Evolutionary conservation across 2,113 vertebrate genomes (phyloP), one percentile per base, ranked within the genome.

Genomic region (Cebus imitator): DNA sequence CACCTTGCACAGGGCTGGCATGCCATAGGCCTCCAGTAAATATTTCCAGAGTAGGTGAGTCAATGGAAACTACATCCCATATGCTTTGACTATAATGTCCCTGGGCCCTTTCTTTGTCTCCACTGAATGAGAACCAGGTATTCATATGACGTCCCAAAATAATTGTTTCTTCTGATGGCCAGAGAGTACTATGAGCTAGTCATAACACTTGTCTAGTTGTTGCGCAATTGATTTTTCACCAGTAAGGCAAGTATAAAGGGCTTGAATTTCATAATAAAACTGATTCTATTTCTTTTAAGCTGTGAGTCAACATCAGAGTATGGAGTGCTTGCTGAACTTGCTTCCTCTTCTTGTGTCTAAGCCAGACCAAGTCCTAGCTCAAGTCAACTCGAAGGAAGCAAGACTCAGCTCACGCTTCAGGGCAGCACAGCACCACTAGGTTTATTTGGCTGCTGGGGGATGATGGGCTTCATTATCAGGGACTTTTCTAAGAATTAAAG

Each of bases 381-480:
- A 12, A 23, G 73, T 73, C 43, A 23, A 2, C 58, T 27, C 3
- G 8, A 27, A 27, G 68, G 40, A 72, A 9, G 27, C 20, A 52
- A 68, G 21, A n/a, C 27, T 16, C 5, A 0, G 14, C 80, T 40
- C 14, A 2, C 55, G 0, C 0, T 3, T 17, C 0, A 0, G 1
- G 3, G 18, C 2, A 7, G 17, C 32, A 6, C 3, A 0, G 64
- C 17, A 0, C 3, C 25, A 0, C 1, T 0, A 0, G 25, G 5
- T 35, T 21, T 8, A 27, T 1, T 43, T 16, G 23, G 20, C 23
- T 35, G 25, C 27, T 12, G 0, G 11, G 16, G 23, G 14, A 6
- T 23, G 13, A 12, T 6, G 3, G 23, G 45, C 50, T 73, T 66
- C 68, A 8, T 72, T 16, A 64, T 32, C 61, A 64, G 27, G 61